Conservation (phyloP, 2,888 invertebrate species). For the Meandrusa payeni region DNA sequence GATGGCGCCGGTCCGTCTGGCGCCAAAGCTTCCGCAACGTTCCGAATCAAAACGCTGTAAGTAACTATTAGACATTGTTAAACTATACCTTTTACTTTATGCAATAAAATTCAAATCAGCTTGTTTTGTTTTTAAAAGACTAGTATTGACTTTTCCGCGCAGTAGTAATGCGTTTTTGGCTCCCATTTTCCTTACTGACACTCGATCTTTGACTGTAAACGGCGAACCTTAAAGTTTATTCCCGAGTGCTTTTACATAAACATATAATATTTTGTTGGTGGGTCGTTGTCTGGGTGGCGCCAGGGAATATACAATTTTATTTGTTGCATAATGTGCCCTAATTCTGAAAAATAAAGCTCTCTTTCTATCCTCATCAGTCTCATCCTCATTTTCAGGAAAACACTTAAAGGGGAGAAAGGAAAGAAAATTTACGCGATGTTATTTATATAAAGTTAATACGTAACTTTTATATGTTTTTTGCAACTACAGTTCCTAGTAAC, state of each 20-base stretch:
- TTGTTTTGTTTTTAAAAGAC: slow-evolving; percentile 30
- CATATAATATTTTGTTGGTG: slow-evolving; percentile 46
- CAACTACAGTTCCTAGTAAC: too few relatives aligned
- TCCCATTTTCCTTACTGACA: slow-evolving; percentile 20
- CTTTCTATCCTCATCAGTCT: too few relatives aligned
- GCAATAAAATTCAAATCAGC: slow-evolving; percentile 28
- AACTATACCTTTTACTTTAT: slow-evolving; percentile 18
- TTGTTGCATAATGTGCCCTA: slow-evolving; percentile 22
- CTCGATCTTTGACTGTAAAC: slow-evolving; percentile 26
- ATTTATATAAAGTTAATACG: slow-evolving; percentile 17
- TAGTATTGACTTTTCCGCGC: slow-evolving; percentile 50
- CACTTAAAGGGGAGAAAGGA: slow-evolving; percentile 6
- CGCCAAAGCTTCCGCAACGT: slow-evolving; percentile 52
- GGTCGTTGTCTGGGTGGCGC: slow-evolving; percentile 54
- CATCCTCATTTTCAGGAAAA: background rate
- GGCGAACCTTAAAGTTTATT: slow-evolving; percentile 25
- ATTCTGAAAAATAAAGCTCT: slow-evolving; percentile 18
- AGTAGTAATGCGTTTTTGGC: slow-evolving; percentile 35
- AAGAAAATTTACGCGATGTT: slow-evolving; percentile 17
- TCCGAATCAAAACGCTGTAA: slow-evolving; percentile 37
- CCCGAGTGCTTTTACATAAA: slow-evolving; percentile 27
- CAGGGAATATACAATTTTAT: slow-evolving; percentile 28
- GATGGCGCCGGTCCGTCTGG: slow-evolving; percentile 64
- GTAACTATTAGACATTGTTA: background rate
- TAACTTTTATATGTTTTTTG: slow-evolving; percentile 6